phyloP scores from a whole-genome alignment of 1,140 invertebrate species.

The Atta cephalotes region DNA sequence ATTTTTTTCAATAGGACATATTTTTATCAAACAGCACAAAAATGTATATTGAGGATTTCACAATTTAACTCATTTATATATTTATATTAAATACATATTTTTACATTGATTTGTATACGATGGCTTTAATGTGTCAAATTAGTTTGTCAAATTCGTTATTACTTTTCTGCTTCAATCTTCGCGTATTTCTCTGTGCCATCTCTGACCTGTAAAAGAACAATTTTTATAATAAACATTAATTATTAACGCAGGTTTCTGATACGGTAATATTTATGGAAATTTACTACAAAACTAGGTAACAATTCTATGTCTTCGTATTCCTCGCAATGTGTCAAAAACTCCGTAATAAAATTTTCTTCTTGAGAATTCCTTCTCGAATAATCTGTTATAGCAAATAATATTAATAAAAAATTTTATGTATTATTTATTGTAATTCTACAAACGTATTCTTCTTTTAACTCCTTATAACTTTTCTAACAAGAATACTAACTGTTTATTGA shows the following conservation, averaged over 20 bases:
- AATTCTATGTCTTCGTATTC: conserved; percentile 41
- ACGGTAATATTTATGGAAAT: neutral
- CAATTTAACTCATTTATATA: too few relatives aligned
- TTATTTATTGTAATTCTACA: neutral
- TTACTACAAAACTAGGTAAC: conserved; percentile 61
- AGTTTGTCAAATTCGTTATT: neutral
- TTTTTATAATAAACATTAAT: neutral
- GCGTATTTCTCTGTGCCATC: neutral
- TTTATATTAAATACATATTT: too few relatives aligned
- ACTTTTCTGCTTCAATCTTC: conserved; percentile 13
- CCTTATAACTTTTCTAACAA: neutral
- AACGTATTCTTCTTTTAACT: neutral
- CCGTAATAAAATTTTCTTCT: conserved; percentile 64
- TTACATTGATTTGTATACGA: too few relatives aligned
- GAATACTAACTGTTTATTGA: conserved; percentile 33
- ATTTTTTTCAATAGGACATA: too few relatives aligned
- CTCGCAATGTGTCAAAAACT: conserved; percentile 63
- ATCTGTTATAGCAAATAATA: conserved; percentile 17
- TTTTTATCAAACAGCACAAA: too few relatives aligned
- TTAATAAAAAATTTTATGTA: neutral
- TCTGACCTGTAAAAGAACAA: neutral
- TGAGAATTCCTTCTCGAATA: neutral
- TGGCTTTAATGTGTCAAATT: too few relatives aligned
- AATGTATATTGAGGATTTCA: too few relatives aligned
- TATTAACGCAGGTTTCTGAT: neutral